Evolutionary conservation across 2,113 vertebrate species (phyloP).

Genomic region (Tychaedon coryphoeus): DNA sequence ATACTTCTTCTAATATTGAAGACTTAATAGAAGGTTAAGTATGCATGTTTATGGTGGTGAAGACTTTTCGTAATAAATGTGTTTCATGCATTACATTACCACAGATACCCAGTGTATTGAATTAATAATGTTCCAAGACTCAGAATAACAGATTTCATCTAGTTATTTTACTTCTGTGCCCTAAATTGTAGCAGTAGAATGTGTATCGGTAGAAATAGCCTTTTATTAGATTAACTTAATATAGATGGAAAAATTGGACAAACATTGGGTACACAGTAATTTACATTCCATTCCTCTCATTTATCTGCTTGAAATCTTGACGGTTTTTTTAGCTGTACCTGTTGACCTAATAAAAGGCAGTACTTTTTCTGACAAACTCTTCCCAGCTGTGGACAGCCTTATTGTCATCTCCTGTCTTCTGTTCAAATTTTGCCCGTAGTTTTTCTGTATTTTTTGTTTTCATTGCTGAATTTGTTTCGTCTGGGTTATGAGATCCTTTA

Average conservation of each 20-base stretch:
- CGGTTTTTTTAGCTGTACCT: neutral
- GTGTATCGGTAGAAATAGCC: neutral
- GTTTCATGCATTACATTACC: neutral
- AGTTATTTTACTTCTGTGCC: neutral
- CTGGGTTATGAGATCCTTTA: neutral
- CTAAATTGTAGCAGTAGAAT: neutral
- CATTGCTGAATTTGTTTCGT: neutral
- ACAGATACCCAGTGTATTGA: neutral
- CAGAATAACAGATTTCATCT: neutral
- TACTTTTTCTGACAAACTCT: neutral
- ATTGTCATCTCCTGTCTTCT: neutral
- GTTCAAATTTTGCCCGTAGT: neutral
- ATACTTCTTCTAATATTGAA: constrained; percentile 28
- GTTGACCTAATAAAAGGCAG: neutral
- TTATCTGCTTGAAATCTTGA: neutral
- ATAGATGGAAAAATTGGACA: neutral
- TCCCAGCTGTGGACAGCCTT: neutral
- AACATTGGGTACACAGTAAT: neutral
- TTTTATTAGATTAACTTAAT: neutral
- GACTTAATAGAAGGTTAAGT: constrained; percentile 69
- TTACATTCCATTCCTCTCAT: neutral
- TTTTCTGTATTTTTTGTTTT: neutral
- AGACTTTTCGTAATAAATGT: neutral
- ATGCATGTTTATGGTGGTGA: neutral
- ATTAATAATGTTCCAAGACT: neutral